phyloP scores from a whole-genome alignment of 1,140 invertebrate species.

The Belonocnema kinseyi region DNA sequence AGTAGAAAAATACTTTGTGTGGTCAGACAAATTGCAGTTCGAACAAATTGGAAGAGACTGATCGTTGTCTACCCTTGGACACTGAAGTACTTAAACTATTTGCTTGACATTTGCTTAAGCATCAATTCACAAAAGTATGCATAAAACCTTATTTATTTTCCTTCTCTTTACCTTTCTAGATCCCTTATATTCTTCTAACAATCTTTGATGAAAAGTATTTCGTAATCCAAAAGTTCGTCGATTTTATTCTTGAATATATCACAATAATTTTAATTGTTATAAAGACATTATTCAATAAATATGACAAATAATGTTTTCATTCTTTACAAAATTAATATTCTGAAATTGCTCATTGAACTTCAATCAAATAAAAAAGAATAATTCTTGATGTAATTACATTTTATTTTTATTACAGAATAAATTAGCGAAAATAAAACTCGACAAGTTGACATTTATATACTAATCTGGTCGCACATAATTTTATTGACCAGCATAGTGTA shows the following conservation, averaged over 20 bases:
- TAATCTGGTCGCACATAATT: background rate
- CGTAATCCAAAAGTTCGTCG: too few species aligned
- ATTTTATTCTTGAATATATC: too few species aligned
- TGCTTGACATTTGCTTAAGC: constrained; percentile 10
- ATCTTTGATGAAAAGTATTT: too few species aligned
- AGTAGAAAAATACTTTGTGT: constrained; percentile 21
- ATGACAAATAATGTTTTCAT: too few species aligned
- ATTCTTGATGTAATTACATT: too few species aligned
- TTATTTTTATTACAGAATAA: background rate
- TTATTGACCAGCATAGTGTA: background rate
- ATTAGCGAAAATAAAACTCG: constrained; percentile 4
- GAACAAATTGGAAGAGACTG: constrained; percentile 1
- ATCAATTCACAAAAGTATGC: background rate
- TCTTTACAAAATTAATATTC: too few species aligned
- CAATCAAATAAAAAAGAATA: too few species aligned
- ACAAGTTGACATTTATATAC: constrained; percentile 19
- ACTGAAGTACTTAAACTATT: background rate
- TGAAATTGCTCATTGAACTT: too few species aligned
- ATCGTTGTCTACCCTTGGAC: background rate
- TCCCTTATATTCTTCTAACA: too few species aligned
- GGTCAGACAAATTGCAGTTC: constrained; percentile 21
- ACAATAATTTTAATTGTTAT: too few species aligned
- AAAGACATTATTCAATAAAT: too few species aligned
- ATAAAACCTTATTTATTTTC: background rate
- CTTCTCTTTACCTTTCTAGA: too few species aligned